Evolutionary conservation across 1,140 invertebrate genomes (phyloP).

Genomic region (Drosophila lacertosa): DNA sequence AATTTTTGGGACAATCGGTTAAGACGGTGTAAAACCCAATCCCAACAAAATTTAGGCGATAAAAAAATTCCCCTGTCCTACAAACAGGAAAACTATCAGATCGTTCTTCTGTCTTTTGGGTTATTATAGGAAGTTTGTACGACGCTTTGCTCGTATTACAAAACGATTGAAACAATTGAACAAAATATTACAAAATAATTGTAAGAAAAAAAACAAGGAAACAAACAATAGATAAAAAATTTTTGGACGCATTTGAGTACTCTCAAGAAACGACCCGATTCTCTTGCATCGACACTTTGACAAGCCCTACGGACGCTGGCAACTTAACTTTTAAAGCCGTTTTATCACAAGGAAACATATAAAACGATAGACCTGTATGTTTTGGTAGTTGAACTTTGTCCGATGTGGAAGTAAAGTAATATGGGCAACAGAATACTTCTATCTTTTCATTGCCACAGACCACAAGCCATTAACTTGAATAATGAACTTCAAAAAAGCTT

Average conservation of each 20-base stretch:
- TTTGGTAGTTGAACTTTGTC: background rate
- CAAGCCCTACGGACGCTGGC: background rate
- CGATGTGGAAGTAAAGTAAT: background rate
- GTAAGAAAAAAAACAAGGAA: too few relatives aligned
- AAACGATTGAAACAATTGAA: too few relatives aligned
- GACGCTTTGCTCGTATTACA: too few relatives aligned
- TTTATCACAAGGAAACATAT: background rate
- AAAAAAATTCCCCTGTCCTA: background rate
- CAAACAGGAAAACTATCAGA: background rate
- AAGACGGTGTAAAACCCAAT: background rate
- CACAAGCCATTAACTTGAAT: too few relatives aligned
- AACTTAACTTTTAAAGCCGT: too few relatives aligned
- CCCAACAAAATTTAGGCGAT: background rate
- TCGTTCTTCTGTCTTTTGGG: too few relatives aligned
- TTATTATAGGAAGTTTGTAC: too few relatives aligned
- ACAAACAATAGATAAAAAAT: slow-evolving; percentile 1
- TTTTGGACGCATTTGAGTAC: background rate
- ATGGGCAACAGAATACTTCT: too few relatives aligned
- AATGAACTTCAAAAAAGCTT: too few relatives aligned
- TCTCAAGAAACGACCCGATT: background rate
- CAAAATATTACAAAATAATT: too few relatives aligned
- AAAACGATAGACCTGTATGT: background rate
- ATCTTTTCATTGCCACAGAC: too few relatives aligned
- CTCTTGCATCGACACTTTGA: background rate
- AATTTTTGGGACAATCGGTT: background rate